Base-by-base conservation (phyloP, 1,140 invertebrate species). In the Steinernema khuongi region DNA sequence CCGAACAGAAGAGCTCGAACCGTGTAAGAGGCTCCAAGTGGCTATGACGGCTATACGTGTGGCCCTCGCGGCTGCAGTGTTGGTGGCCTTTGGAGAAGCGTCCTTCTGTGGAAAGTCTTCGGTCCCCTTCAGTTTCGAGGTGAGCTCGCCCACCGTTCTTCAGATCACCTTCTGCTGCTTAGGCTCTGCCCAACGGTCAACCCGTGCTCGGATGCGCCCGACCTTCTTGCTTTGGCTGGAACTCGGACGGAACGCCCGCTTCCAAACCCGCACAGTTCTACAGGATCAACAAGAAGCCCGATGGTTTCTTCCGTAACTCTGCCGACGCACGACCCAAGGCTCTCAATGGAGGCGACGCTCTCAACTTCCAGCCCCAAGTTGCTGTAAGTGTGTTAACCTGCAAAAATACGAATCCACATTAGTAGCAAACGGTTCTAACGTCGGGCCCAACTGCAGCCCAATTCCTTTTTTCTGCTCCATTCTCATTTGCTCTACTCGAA, bases 181-280 rank as follows among this genome's bases (percentile, higher is more conserved):
- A 84, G 81, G 73, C 76, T n/a, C 67, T 80, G 0, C 67, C 75
- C 43, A 76, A 80, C 68, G 81, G 81, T 26, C 81, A 85, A 67
- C 83, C 81, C 26, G 73, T 83, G 31, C 72, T 83, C 2, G 81
- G 81, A 4, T 83, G 81, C 71, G 83, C 83, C 14, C 29, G 81
- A 29, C 83, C 81, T 4, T 76, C 77, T 1, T 83, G 81, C 71
- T 83, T 83, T 70, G 81, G 81, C 36, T 85, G 83, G 81, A 60
- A 44, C 60, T 18, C 79, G 28, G 67, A 77, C 11, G 83, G 83
- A 1, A 60, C 71, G 22, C 67, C 50, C 28, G 71, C 72, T 11
- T 70, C 73, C 22, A 60, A 75, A 41, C 71, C 74, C 1, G 81
- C 81, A n/a, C 68, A 67, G 26, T 83, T 83, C 69, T 83, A 84